A percentile compares a stretch with the other conserved stretches of the same genome.
Evolutionary conservation across 2,888 invertebrate species (phyloP).

Genomic region (Ochlodes sylvanus): DNA sequence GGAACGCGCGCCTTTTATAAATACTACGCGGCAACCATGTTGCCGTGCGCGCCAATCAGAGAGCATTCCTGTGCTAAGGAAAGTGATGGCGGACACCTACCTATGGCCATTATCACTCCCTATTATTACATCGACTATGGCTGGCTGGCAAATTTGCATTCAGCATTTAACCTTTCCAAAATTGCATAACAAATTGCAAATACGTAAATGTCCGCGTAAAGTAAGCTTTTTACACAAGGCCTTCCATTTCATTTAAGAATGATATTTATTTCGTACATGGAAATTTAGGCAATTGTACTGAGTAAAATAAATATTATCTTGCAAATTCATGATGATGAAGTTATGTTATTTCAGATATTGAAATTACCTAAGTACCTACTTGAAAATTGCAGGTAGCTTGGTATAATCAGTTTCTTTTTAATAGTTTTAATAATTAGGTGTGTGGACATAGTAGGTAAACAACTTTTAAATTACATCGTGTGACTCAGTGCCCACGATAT

Average conservation of each 20-base stretch:
- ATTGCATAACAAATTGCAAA: slow-evolving; percentile 20
- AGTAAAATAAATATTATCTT: too few relatives aligned
- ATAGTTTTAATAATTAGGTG: too few relatives aligned
- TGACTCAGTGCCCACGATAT: slow-evolving; percentile 1
- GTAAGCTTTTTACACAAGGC: not conserved
- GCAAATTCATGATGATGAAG: too few relatives aligned
- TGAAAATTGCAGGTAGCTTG: too few relatives aligned
- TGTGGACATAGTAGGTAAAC: too few relatives aligned
- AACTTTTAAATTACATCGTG: not conserved
- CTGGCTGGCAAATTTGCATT: slow-evolving; percentile 46
- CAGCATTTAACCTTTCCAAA: slow-evolving; percentile 36
- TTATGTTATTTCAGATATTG: too few relatives aligned
- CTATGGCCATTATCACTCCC: slow-evolving; percentile 62
- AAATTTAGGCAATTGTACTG: too few relatives aligned
- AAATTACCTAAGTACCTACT: too few relatives aligned
- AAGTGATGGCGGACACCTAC: slow-evolving; percentile 69
- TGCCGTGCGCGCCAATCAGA: slow-evolving; percentile 70
- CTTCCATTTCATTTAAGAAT: too few relatives aligned
- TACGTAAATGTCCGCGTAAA: not conserved
- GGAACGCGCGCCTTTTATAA: slow-evolving; percentile 52
- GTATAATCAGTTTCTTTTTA: too few relatives aligned
- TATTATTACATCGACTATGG: slow-evolving; percentile 63
- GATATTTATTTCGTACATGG: too few relatives aligned
- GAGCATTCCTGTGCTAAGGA: slow-evolving; percentile 53
- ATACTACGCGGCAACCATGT: slow-evolving; percentile 70